Evolutionary conservation across 2,797 vertebrate species (phyloP).

Genomic region (Petrocephalus sullivani): DNA sequence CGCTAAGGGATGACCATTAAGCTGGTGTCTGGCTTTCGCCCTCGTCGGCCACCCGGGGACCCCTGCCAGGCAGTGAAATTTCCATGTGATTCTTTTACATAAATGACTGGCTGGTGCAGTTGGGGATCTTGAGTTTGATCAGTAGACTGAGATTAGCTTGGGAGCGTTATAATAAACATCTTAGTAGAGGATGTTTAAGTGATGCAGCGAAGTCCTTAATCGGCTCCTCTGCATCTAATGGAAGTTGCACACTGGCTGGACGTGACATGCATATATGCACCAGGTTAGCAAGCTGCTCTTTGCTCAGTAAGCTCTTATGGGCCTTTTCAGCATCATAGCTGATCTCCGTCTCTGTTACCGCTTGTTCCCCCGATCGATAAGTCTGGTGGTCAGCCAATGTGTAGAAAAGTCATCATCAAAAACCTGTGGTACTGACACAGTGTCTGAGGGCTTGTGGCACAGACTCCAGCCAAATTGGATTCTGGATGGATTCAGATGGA

Average conservation of each 20-base stretch:
- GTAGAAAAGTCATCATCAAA: not conserved
- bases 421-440: not conserved
- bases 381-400: not conserved
- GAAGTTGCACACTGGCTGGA: not conserved
- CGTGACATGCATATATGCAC: not conserved
- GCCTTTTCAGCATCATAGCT: not conserved
- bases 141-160: not conserved
- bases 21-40: not conserved
- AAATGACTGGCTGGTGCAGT: not conserved
- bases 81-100: not conserved
- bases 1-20: constrained; percentile 14
- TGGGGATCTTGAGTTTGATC: not conserved
- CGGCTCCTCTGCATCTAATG: not conserved
- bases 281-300: not conserved
- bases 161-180: not conserved
- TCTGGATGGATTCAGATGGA: not conserved
- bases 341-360: not conserved
- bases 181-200: not conserved
- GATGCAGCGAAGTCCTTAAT: not conserved
- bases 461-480: not conserved
- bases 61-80: not conserved
- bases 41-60: not conserved
- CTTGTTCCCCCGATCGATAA: not conserved
- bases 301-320: not conserved
- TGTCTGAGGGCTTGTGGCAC: not conserved